Evolutionary conservation across 1,140 invertebrate genomes (phyloP).

Genomic region (Drosophila parabipectinata): DNA sequence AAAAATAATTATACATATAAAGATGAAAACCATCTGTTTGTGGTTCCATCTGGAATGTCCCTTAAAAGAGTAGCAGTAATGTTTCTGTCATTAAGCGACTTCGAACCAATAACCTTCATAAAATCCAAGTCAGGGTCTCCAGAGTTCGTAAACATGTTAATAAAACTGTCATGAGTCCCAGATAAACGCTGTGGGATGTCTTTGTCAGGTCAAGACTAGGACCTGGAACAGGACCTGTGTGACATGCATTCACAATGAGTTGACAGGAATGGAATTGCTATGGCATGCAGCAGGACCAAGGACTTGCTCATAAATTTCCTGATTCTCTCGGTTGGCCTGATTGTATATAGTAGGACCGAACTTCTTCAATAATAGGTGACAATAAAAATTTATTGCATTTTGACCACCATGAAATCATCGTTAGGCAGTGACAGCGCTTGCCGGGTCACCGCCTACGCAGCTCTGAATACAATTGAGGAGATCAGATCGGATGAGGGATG

Average conservation of each 20-base stretch:
- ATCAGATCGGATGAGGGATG: conserved; percentile 29
- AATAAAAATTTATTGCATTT: conserved; percentile 83
- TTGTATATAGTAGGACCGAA: conserved; percentile 8
- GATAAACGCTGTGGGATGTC: conserved; percentile 57
- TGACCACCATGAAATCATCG: conserved; percentile 84
- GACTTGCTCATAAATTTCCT: conserved; percentile 64
- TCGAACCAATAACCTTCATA: conserved; percentile 10
- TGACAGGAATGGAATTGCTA: conserved; percentile 36
- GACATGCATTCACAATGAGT: conserved; percentile 70
- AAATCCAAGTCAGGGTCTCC: conserved; percentile 30
- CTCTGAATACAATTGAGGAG: conserved; percentile 22
- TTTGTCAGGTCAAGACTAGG: conserved; percentile 43
- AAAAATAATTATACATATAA: too few relatives aligned
- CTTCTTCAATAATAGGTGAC: conserved; percentile 67
- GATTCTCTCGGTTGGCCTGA: conserved; percentile 20
- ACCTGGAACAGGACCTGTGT: conserved; percentile 55
- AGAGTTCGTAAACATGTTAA: conserved; percentile 65
- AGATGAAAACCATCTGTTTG: too few relatives aligned
- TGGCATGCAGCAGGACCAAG: conserved; percentile 38
- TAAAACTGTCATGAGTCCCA: conserved; percentile 73
- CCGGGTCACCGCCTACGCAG: conserved; percentile 25
- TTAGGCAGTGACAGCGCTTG: conserved; percentile 59
- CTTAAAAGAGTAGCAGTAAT: conserved; percentile 11
- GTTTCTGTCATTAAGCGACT: conserved; percentile 18
- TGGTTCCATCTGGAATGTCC: not conserved